phyloP scores from a whole-genome alignment of 92 coral and sea anemone species.

The Desmophyllum pertusum region DNA sequence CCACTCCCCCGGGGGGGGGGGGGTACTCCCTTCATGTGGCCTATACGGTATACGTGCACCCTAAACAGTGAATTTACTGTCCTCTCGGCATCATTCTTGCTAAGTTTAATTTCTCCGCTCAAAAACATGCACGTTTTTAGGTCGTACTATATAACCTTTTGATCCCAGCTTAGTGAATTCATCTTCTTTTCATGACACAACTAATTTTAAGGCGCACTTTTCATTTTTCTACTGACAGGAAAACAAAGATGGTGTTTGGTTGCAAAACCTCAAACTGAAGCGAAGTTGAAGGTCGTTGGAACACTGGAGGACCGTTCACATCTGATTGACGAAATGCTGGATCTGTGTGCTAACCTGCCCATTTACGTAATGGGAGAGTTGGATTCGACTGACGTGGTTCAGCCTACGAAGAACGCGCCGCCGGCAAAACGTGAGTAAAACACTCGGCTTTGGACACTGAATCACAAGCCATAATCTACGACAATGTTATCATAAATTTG shows the following conservation, averaged over 20 bases:
- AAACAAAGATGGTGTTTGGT: background rate
- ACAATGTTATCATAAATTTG: too few relatives aligned
- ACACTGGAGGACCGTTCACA: slow-evolving; percentile 7
- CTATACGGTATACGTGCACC: too few relatives aligned
- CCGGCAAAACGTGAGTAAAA: background rate
- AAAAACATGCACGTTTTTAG: too few relatives aligned
- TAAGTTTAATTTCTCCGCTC: too few relatives aligned
- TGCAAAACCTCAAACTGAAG: background rate
- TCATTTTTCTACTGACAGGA: background rate
- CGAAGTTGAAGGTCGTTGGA: slow-evolving; percentile 1
- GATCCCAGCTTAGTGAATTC: too few relatives aligned
- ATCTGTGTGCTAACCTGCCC: slow-evolving; percentile 2
- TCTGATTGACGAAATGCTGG: background rate
- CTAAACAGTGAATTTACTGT: too few relatives aligned
- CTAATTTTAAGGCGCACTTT: background rate
- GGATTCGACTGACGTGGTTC: background rate
- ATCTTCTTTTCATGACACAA: background rate
- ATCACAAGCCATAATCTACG: too few relatives aligned
- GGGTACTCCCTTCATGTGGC: too few relatives aligned
- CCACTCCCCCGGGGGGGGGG: too few relatives aligned
- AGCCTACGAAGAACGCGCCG: background rate
- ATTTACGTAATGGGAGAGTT: background rate
- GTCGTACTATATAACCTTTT: too few relatives aligned
- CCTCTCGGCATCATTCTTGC: too few relatives aligned
- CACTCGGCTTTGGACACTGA: too few relatives aligned